Evolutionary conservation across 2,113 vertebrate genomes (phyloP).

Genomic region (Nicator chloris): DNA sequence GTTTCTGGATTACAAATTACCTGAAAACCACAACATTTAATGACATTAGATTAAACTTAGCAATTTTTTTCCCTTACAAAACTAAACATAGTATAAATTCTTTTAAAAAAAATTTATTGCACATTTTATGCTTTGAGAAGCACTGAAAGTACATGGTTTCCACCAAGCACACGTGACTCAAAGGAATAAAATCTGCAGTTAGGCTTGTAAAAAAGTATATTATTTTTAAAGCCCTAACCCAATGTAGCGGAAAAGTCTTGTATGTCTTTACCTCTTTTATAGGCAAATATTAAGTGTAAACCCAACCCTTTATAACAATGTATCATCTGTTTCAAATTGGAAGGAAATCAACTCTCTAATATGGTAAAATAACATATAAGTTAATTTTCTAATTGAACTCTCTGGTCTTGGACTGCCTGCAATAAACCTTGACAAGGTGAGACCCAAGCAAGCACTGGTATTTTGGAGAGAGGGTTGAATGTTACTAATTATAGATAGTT

Average conservation of each 20-base stretch:
- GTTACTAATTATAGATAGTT: conserved; percentile 32
- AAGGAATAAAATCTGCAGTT: conserved; percentile 64
- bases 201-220: conserved; percentile 66
- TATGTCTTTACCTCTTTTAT: conserved; percentile 69
- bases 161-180: conserved; percentile 35
- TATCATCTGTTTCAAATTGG: conserved; percentile 73
- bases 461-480: not conserved
- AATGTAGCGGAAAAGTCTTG: conserved; percentile 66
- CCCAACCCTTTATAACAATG: conserved; percentile 66
- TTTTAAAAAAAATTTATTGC: conserved; percentile 50
- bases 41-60: conserved; percentile 57
- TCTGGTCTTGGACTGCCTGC: conserved; percentile 47
- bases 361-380: conserved; percentile 65
- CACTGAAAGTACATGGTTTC: conserved; percentile 48
- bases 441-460: not conserved
- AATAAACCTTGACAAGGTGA: conserved; percentile 56
- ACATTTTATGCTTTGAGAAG: conserved; percentile 56
- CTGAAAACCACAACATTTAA: conserved; percentile 61
- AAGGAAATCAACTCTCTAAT: conserved; percentile 74
- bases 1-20: conserved; percentile 68
- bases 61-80: conserved; percentile 33
- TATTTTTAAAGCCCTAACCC: conserved; percentile 62
- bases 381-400: conserved; percentile 72
- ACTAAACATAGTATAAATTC: conserved; percentile 49
- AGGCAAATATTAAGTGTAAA: conserved; percentile 67